Evolutionary conservation across 2,113 vertebrate genomes (phyloP).

Genomic region (Murina feae): DNA sequence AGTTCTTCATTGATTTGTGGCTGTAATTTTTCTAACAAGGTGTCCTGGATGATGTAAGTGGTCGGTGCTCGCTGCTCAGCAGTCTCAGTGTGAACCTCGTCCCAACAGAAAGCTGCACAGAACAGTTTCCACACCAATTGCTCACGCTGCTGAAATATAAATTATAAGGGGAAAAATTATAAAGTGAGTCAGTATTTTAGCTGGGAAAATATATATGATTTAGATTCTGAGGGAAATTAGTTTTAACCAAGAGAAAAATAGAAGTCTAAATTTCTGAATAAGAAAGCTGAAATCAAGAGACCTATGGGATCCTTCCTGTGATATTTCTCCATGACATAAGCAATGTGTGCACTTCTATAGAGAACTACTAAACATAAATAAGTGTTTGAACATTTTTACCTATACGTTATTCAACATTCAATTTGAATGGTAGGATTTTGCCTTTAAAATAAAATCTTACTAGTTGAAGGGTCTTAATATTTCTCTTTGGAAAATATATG

Average conservation of each 20-base stretch:
- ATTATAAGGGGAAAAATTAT: not conserved
- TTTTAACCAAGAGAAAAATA: conserved; percentile 30
- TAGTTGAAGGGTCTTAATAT: not conserved
- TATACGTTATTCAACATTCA: not conserved
- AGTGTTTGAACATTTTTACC: not conserved
- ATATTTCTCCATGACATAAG: not conserved
- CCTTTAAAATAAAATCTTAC: not conserved
- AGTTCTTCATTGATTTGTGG: not conserved
- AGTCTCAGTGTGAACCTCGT: not conserved
- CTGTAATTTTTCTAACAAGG: conserved; percentile 36
- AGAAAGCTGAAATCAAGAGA: not conserved
- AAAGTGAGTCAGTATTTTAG: not conserved
- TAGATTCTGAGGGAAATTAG: conserved; percentile 1
- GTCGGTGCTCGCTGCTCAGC: not conserved
- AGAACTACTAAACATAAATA: not conserved
- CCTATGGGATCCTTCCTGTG: not conserved
- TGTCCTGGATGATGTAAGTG: not conserved
- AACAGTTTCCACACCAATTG: not conserved
- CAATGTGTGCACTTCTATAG: not conserved
- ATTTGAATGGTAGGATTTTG: not conserved
- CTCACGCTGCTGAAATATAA: conserved; percentile 43
- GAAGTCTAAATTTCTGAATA: not conserved
- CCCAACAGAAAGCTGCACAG: not conserved
- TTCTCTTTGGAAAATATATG: not conserved
- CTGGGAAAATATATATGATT: conserved; percentile 38